These are phyloP conservation scores for Xenopus borealis DNA, from an alignment of 2,113 vertebrate species.

Conservation along the genomic window DNA sequence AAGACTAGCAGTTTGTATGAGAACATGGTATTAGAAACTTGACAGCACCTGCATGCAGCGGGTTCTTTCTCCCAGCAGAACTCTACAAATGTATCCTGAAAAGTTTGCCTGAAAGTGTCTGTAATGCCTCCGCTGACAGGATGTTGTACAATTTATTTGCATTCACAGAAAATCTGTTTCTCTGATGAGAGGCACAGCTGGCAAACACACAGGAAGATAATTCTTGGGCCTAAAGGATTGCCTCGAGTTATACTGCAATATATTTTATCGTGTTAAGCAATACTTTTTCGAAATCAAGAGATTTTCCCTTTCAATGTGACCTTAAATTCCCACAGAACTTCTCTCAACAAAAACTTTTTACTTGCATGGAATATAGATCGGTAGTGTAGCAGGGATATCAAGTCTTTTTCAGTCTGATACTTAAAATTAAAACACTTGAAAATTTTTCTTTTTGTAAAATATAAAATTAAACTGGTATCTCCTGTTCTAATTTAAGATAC, in stretches of 20 bases:
- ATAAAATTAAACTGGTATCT: no score
- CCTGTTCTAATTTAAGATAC: no score
- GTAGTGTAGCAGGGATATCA: no score
- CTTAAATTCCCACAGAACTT: neutral
- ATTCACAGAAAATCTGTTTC: constrained; percentile 23
- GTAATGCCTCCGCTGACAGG: neutral
- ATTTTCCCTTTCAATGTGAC: neutral
- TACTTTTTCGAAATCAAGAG: neutral
- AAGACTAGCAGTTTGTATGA: no score
- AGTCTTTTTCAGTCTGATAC: no score
- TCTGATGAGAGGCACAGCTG: constrained; percentile 9
- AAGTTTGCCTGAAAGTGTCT: neutral
- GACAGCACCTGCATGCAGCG: neutral
- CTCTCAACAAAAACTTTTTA: neutral
- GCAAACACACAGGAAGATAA: constrained; percentile 23
- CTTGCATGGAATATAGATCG: no score
- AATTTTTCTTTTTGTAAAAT: no score
- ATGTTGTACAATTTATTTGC: constrained; percentile 28
- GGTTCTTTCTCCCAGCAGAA: neutral
- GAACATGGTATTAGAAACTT: no score
- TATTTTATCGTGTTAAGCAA: no score
- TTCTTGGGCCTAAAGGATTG: constrained; percentile 16
- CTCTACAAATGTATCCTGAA: neutral
- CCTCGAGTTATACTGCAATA: constrained; percentile 1
- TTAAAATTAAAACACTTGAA: no score